phyloP scores from a whole-genome alignment of 1,140 invertebrate genomes.

The Aphelinus certus region DNA sequence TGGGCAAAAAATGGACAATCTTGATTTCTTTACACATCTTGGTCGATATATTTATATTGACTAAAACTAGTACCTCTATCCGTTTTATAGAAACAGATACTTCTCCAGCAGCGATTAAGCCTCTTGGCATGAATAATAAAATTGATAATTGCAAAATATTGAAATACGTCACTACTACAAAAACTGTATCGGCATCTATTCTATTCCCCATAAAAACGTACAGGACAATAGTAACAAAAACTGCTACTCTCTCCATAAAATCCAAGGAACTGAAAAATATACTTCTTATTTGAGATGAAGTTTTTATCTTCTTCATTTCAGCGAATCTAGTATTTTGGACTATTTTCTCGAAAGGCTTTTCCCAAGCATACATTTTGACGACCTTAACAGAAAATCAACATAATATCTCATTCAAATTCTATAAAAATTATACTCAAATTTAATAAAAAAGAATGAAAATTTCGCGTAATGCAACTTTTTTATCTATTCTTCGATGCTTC shows the following conservation, averaged over 20 bases:
- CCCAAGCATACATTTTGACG: slow-evolving; percentile 86
- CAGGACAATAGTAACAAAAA: slow-evolving; percentile 78
- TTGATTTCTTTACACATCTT: too few species aligned
- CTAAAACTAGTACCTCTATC: slow-evolving; percentile 50
- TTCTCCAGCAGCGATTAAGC: slow-evolving; percentile 74
- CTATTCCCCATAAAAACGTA: slow-evolving; percentile 74
- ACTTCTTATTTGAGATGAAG: slow-evolving; percentile 76
- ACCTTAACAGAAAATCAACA: slow-evolving; percentile 64
- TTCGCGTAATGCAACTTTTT: too few species aligned
- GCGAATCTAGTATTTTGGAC: slow-evolving; percentile 66
- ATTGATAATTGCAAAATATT: slow-evolving; percentile 72
- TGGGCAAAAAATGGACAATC: too few species aligned
- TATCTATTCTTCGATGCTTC: too few species aligned
- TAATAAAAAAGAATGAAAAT: too few species aligned
- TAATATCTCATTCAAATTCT: too few species aligned
- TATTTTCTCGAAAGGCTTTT: slow-evolving; percentile 73
- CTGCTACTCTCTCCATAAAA: slow-evolving; percentile 76
- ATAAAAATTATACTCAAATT: too few species aligned
- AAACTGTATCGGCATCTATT: slow-evolving; percentile 75
- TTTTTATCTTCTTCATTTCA: slow-evolving; percentile 76
- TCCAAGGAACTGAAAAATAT: slow-evolving; percentile 76
- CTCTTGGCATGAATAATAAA: slow-evolving; percentile 78
- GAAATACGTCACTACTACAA: slow-evolving; percentile 73
- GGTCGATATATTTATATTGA: too few species aligned
- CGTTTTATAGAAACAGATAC: slow-evolving; percentile 75